Conservation (phyloP, 37 sponge, comb jelly and placozoan genomes). For the Hormiphora californensis region DNA sequence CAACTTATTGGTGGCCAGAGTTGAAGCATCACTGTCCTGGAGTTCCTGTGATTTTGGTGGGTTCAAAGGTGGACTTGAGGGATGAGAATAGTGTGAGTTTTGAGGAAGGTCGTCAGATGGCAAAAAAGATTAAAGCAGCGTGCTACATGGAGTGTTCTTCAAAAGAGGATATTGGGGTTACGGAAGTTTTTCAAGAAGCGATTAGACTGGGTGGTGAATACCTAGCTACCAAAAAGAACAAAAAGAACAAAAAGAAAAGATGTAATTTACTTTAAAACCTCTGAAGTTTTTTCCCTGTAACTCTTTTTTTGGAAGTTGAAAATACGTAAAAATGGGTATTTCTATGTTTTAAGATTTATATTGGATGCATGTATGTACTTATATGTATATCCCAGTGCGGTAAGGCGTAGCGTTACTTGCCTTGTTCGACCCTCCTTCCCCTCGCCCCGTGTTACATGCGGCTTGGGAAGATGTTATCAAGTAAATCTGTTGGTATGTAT, state of each 20-base stretch:
- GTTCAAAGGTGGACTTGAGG: neutral
- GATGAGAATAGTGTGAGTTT: neutral
- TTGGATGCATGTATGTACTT: too few species aligned
- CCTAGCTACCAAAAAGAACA: neutral
- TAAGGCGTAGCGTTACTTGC: too few species aligned
- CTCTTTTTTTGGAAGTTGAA: too few species aligned
- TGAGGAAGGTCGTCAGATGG: neutral
- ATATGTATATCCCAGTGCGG: too few species aligned
- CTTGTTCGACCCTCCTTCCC: too few species aligned
- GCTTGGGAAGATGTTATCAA: too few species aligned
- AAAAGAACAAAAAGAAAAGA: neutral
- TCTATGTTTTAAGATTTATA: too few species aligned
- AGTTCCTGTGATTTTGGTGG: neutral
- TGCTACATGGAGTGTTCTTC: neutral
- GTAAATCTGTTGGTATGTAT: too few species aligned
- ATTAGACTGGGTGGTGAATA: neutral
- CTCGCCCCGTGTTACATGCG: too few species aligned
- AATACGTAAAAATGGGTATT: too few species aligned
- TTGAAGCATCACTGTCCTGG: neutral
- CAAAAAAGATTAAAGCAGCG: neutral
- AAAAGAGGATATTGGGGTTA: neutral
- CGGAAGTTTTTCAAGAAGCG: neutral
- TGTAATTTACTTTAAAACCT: too few species aligned
- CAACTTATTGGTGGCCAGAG: neutral
- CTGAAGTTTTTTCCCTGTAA: too few species aligned